Evolutionary conservation across 2,797 vertebrate genomes (phyloP).

Genomic region (Momotus momota): DNA sequence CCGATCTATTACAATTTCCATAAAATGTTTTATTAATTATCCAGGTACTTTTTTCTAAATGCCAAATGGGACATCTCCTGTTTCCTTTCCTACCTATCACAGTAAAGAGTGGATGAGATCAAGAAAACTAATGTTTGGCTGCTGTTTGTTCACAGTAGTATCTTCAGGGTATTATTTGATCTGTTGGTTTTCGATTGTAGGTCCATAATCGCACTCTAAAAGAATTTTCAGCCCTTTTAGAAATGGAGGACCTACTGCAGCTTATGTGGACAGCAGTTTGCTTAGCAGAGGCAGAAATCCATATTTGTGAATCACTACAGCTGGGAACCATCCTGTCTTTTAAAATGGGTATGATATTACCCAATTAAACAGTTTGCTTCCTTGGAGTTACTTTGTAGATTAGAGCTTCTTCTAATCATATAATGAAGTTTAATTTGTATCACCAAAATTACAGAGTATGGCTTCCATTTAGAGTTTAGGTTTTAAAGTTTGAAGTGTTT

Average conservation of each 20-base stretch:
- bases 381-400: neutral
- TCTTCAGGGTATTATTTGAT: neutral
- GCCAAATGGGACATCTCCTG: neutral
- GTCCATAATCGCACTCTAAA: neutral
- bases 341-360: neutral
- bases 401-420: neutral
- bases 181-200: neutral
- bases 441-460: neutral
- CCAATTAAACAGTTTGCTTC: neutral
- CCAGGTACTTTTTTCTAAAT: neutral
- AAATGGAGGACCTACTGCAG: neutral
- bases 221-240: neutral
- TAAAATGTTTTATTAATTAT: neutral
- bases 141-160: neutral
- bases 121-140: neutral
- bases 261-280: neutral
- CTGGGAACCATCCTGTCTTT: neutral
- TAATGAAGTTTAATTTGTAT: neutral
- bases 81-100: neutral
- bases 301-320: neutral
- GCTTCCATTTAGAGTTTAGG: neutral
- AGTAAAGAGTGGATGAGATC: neutral
- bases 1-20: neutral
- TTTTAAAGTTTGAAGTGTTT: neutral
- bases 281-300: neutral